Evolutionary conservation across 2,113 vertebrate species (phyloP).

Genomic region (Lepisosteus osseus): DNA sequence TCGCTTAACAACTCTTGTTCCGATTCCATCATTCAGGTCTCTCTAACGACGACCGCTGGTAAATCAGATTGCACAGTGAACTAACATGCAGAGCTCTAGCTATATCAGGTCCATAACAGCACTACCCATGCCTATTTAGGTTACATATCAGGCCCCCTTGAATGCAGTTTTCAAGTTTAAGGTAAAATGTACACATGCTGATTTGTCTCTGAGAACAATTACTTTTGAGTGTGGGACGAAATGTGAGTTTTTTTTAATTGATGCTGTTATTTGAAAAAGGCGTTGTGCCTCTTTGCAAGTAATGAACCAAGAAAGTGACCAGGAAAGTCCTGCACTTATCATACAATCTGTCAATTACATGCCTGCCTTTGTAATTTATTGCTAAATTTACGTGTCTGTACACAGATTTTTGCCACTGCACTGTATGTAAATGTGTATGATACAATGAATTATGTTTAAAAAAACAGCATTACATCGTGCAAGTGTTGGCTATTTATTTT

Average conservation of each 20-base stretch:
- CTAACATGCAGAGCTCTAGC: too few species aligned
- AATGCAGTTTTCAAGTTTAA: neutral
- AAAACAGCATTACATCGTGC: neutral
- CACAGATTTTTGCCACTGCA: constrained; percentile 56
- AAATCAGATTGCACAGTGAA: too few species aligned
- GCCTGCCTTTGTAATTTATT: constrained; percentile 52
- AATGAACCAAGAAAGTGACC: constrained; percentile 27
- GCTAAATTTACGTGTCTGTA: constrained; percentile 52
- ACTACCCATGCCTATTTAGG: neutral
- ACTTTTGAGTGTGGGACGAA: constrained; percentile 37
- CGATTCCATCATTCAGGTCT: too few species aligned
- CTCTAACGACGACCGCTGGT: too few species aligned
- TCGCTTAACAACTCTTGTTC: too few species aligned
- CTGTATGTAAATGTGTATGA: constrained; percentile 64
- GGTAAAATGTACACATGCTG: neutral
- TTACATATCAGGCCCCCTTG: neutral
- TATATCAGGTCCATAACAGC: neutral
- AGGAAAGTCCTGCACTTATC: constrained; percentile 26
- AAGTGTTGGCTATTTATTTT: constrained; percentile 16
- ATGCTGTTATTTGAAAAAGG: constrained; percentile 4
- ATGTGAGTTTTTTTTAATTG: constrained; percentile 37
- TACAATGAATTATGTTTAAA: constrained; percentile 61
- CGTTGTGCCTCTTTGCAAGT: constrained; percentile 16
- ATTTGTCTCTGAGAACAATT: constrained; percentile 10
- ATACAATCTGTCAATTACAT: constrained; percentile 29